Base-by-base conservation (phyloP, 2,888 invertebrate species). In the Hydropsyche betteni region DNA sequence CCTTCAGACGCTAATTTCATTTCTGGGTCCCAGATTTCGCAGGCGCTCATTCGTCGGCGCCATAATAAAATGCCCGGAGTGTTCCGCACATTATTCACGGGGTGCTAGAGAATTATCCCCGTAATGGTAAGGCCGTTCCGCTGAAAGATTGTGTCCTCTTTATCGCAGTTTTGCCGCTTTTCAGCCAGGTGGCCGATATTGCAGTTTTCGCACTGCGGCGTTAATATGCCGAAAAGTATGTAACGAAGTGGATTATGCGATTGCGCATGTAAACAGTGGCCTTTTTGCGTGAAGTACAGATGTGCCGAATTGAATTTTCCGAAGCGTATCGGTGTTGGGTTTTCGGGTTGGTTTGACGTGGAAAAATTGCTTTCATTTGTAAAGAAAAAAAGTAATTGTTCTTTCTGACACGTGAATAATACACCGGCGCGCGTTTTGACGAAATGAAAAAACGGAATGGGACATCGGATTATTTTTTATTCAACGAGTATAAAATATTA, bases 1-100 rank as follows among this genome's bases (percentile, higher is more conserved):
- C 58, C 50, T 72, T 55, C 72, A 44, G 36, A 34, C 72, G 58
- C 61, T 72, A 72, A 72, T 72, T 72, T 72, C 72, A 72, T 58
- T 58, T 72, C 61, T 12, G 36, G 61, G 10, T 52, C 61, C 33
- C 52, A 53, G 55, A 53, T 70, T 70, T 53, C 12, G 12, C 64
- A 64, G 64, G 36, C 64, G 12, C 64, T 50, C 44, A 14, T 70
- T 53, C 53, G 53, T 53, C 44, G 44, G 44, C 44, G 44, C 12
- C 64, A 64, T 64, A 64, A 64, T 64, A 36, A 64, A 64, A 64
- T 36, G 64, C 36, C 64, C 36, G 5, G 64, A 64, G 64, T 36
- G 64, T 36, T 34, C 64, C 64, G 64, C 36, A 64, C 64, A 64
- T 64, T 64, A 64, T 64, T 64, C 64, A 64, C 64, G 61, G 61